Percentiles rank a stretch among this genome's conserved stretches.
Conservation (phyloP, 2,888 invertebrate genomes). For the Lycia hirtaria region DNA sequence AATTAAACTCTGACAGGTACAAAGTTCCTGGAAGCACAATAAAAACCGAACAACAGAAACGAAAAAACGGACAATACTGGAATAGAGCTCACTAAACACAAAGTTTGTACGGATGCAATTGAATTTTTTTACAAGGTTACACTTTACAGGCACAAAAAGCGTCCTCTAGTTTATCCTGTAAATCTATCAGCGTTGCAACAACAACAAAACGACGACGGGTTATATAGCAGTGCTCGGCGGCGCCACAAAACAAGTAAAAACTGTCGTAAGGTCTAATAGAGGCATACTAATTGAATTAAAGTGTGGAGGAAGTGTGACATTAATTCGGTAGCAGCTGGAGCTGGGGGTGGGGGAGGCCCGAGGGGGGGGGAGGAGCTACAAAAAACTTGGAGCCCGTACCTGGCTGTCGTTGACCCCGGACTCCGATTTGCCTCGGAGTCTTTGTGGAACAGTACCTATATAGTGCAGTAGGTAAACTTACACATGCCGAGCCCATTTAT, state of each 20-base stretch:
- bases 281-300: constrained; percentile 44
- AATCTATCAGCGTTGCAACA: not conserved
- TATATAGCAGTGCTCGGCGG: constrained; percentile 6
- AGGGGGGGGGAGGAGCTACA: constrained; percentile 56
- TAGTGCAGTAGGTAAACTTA: constrained; percentile 25
- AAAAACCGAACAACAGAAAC: constrained; percentile 6
- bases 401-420: constrained; percentile 79
- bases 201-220: constrained; percentile 3
- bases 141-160: not conserved
- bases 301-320: constrained; percentile 57
- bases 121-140: not conserved
- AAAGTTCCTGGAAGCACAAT: constrained; percentile 12
- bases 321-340: constrained; percentile 67
- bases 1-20: constrained; percentile 23
- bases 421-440: constrained; percentile 68
- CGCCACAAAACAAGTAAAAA: constrained; percentile 31
- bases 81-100: constrained; percentile 7
- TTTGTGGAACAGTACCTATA: constrained; percentile 55
- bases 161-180: not conserved
- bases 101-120: constrained; percentile 1
- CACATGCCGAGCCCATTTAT: too few species aligned
- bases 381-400: constrained; percentile 77
- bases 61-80: not conserved
- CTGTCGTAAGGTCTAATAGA: constrained; percentile 35
- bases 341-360: constrained; percentile 53